phyloP scores from a whole-genome alignment of 2,113 vertebrate species.

The Leucopsar rothschildi region DNA sequence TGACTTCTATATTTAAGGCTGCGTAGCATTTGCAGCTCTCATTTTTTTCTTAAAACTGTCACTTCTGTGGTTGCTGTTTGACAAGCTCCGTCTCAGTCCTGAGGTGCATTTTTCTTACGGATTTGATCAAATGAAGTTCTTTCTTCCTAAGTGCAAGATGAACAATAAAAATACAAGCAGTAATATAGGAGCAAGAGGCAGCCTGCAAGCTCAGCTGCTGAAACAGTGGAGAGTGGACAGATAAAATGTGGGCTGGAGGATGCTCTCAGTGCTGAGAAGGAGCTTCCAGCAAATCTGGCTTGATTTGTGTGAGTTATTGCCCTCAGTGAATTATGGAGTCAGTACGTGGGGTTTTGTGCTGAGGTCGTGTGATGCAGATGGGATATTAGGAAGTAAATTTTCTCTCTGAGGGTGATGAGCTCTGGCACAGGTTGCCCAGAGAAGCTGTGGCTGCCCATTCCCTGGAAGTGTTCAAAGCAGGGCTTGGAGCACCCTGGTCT shows the following conservation, averaged over 20 bases:
- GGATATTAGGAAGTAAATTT: not conserved
- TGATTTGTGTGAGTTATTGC: not conserved
- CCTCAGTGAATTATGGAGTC: not conserved
- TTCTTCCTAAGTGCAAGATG: not conserved
- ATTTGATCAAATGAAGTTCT: not conserved
- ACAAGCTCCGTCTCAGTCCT: rapidly evolving
- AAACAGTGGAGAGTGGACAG: not conserved
- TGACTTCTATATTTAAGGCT: not conserved
- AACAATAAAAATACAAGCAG: not conserved
- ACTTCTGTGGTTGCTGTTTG: not conserved
- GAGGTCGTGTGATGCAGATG: not conserved
- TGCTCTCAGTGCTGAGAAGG: not conserved
- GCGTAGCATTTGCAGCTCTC: not conserved
- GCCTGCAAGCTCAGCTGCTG: constrained; percentile 42
- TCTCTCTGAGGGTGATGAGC: not conserved
- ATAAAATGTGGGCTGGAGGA: constrained; percentile 11
- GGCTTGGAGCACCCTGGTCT: not conserved
- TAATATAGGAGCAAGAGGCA: not conserved
- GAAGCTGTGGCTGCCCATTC: not conserved
- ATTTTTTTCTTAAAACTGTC: not conserved
- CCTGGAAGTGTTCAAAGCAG: not conserved
- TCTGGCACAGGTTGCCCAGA: not conserved
- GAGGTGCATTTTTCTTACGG: not conserved
- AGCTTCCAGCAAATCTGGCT: not conserved
- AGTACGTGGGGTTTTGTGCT: not conserved